Percentiles rank a stretch among this genome's conserved stretches.
phyloP scores from a whole-genome alignment of 1,140 invertebrate genomes.

The Ceratina japonica region DNA sequence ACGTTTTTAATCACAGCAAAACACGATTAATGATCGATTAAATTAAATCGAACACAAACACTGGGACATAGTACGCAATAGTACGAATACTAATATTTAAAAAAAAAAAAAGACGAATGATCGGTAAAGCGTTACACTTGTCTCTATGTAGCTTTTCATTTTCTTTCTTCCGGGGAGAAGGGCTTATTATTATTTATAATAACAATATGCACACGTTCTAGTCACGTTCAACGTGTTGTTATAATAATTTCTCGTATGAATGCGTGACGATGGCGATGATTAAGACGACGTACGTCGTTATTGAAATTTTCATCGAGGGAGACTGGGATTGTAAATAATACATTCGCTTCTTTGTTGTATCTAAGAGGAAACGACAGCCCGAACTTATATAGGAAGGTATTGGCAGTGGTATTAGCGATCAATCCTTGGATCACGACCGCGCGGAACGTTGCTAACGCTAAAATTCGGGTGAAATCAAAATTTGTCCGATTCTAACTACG shows the following conservation, averaged over 20 bases:
- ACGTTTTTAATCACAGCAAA: constrained; percentile 45
- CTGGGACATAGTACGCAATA: not conserved
- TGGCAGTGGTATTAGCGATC: constrained; percentile 40
- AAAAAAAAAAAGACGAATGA: not conserved
- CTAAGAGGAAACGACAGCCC: constrained; percentile 16
- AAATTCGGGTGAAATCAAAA: constrained; percentile 1
- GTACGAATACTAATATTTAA: constrained; percentile 6
- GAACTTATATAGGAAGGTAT: constrained; percentile 22
- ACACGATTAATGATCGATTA: constrained; percentile 38
- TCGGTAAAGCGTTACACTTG: not conserved
- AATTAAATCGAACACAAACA: constrained; percentile 29
- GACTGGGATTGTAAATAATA: constrained; percentile 46
- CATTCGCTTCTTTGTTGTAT: constrained; percentile 10
- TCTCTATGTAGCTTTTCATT: not conserved
- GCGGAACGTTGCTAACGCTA: not conserved
- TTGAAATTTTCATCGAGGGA: constrained; percentile 19
- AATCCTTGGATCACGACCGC: constrained; percentile 22
- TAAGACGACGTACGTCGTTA: not conserved
- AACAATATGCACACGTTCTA: not conserved
- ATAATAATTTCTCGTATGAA: not conserved
- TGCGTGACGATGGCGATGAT: not conserved
- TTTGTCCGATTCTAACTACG: not conserved
- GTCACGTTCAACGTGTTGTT: constrained; percentile 1
- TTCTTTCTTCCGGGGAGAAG: not conserved
- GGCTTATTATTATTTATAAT: not conserved